Base-by-base conservation (phyloP, 2,888 invertebrate species). In the Phengaris arion region DNA sequence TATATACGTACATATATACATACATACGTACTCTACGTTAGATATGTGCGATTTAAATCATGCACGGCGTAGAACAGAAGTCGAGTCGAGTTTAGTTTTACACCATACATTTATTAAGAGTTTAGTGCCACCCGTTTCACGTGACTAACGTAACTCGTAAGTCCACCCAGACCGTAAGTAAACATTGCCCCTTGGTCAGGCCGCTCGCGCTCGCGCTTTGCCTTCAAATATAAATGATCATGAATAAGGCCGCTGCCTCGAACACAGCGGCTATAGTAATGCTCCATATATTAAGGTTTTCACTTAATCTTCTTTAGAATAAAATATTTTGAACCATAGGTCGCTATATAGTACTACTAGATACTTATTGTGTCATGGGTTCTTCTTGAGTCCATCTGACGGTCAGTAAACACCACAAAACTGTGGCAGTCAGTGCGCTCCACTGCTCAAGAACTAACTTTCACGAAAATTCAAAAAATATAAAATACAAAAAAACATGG, bases 211-310 rank as follows among this genome's bases (percentile, higher is more conserved):
- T 48, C 7, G 48, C 64, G 4, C 5, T 64, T 35, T 35, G 22
- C 59, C 64, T 45, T 64, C 10, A 45, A 64, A 64, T 64, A 64
- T 64, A 35, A 35, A 64, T 64, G 64, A 64, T 35, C 35, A 35
- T 35, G 35, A 59, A 59, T 22, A 10, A 22, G 15, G n/a, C n/a
- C n/a, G n/a, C 10, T 35, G 35, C 35, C 35, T 35, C 35, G 35
- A 35, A 35, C 2, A 35, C 35, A 35, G 35, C 35, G 35, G 35
- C 4, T 35, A 35, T 35, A 35, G 2, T 35, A 35, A 35, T 3
- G 35, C 2, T 35, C 3, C 35, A 35, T 35, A 35, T 12, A 52
- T 52, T 10, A 12, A 9, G 52, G 52, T 52, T 52, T 52, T 52
- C 7, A 9, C 12, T 12, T 52, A 52, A 52, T 52, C 52, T 12